Percentiles rank a stretch among this genome's conserved stretches.
These are phyloP conservation scores for Ptilonorhynchus violaceus DNA, from an alignment of 2,113 vertebrate species.

Conservation along the genomic window DNA sequence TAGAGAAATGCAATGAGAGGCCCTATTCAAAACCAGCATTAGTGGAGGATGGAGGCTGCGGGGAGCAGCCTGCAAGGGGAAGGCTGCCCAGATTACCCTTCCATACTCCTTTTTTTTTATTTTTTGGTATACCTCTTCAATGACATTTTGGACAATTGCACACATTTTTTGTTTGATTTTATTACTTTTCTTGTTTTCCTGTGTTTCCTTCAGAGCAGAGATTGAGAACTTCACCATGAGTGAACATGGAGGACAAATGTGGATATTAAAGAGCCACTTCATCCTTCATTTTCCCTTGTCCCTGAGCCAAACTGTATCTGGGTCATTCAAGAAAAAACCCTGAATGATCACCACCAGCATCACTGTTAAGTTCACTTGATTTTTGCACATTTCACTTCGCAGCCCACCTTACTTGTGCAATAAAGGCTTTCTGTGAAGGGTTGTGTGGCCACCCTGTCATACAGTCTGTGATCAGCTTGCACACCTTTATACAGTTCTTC, in stretches of 20 bases:
- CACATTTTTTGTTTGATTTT: neutral
- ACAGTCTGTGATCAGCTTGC: neutral
- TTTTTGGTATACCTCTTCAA: neutral
- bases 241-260: neutral
- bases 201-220: neutral
- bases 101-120: neutral
- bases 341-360: neutral
- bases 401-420: neutral
- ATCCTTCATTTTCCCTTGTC: neutral
- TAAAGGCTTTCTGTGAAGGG: neutral
- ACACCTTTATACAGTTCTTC: neutral
- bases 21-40: conserved; percentile 4
- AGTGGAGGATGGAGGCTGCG: neutral
- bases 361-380: neutral
- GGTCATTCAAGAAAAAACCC: neutral
- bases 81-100: neutral
- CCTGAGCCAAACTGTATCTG: neutral
- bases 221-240: neutral
- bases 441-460: neutral
- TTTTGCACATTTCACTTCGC: neutral
- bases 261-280: neutral
- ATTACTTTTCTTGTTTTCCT: neutral
- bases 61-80: neutral
- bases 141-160: neutral
- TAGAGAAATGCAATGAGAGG: neutral